Evolutionary conservation across 2,113 vertebrate species (phyloP).

Genomic region (Dasyornis broadbenti): DNA sequence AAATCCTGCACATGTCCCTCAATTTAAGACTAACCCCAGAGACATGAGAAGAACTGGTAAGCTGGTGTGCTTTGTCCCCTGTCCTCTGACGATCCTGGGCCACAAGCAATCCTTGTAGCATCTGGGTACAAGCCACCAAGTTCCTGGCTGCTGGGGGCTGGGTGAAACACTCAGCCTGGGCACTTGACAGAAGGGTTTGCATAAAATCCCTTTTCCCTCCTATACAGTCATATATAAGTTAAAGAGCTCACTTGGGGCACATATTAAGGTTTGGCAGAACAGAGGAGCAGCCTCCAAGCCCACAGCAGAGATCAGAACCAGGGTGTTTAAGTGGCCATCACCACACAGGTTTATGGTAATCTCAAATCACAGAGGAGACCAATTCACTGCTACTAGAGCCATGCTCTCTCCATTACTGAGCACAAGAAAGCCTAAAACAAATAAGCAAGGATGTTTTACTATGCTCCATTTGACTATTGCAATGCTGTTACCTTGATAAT

Average conservation of each 20-base stretch:
- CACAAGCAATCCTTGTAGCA: no score
- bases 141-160: neutral
- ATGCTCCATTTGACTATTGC: rapidly evolving
- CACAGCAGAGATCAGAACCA: neutral
- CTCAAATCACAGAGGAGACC: neutral
- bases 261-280: neutral
- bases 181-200: neutral
- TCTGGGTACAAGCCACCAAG: neutral
- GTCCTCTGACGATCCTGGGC: neutral
- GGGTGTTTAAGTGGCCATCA: neutral
- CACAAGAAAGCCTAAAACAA: neutral
- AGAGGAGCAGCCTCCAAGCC: neutral
- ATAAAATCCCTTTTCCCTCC: neutral
- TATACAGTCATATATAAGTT: neutral
- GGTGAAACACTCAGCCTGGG: neutral
- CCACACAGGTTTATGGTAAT: neutral
- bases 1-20: neutral
- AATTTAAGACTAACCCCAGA: rapidly evolving
- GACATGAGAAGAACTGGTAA: neutral
- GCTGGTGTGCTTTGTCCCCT: neutral
- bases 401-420: neutral
- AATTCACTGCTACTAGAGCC: neutral
- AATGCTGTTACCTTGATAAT: neutral
- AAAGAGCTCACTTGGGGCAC: neutral
- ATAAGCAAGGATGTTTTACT: neutral